phyloP scores from a whole-genome alignment of 2,113 vertebrate species.

The Chloropsis cyanopogon region DNA sequence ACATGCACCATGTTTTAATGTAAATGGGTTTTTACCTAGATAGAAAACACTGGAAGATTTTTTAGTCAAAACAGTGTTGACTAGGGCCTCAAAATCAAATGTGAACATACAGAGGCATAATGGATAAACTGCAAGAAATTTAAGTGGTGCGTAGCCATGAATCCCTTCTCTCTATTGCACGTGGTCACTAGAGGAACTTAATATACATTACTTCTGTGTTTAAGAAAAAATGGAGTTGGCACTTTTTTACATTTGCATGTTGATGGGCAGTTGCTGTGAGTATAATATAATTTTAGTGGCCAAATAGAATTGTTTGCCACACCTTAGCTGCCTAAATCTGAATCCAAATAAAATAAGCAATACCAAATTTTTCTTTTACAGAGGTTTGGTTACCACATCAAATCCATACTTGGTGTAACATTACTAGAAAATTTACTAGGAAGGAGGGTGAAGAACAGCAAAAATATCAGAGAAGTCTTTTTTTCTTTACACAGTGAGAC shows the following conservation, averaged over 20 bases:
- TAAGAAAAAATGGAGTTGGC: not conserved
- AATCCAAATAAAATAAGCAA: not conserved
- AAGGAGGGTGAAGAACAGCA: not conserved
- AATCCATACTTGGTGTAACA: not conserved
- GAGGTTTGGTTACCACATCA: not conserved
- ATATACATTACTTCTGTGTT: not conserved
- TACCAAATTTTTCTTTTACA: not conserved
- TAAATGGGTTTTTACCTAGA: not conserved
- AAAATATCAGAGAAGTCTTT: not conserved
- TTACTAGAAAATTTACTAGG: not conserved
- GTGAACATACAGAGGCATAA: not conserved
- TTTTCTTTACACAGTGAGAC: not conserved
- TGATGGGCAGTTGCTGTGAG: not conserved
- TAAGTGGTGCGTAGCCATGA: not conserved
- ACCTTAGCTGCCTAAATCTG: not conserved
- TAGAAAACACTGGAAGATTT: not conserved
- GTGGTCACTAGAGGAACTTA: not conserved
- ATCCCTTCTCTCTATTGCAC: not conserved
- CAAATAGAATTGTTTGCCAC: not conserved
- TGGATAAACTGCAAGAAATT: not conserved
- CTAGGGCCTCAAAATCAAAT: not conserved
- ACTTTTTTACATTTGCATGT: not conserved
- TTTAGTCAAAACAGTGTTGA: not conserved
- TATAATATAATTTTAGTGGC: not conserved
- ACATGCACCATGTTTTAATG: not conserved